Conservation (phyloP, 2,888 invertebrate species). For the Aspidiotus rigidus region DNA sequence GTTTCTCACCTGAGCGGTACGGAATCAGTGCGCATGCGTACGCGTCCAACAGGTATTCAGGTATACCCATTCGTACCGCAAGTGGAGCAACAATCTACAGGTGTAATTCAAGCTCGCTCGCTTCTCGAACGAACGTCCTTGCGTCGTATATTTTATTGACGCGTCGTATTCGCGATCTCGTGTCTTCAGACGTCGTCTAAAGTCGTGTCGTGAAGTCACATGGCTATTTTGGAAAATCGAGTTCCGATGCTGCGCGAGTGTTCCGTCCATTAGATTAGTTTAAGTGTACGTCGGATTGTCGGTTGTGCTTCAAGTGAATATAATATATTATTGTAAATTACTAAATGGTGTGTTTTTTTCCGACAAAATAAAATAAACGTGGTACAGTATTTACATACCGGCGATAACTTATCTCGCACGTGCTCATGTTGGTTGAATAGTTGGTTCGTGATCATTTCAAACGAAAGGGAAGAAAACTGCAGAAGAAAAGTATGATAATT, state of each 20-base stretch:
- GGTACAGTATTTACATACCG: too few species aligned
- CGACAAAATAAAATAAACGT: too few species aligned
- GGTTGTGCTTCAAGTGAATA: too few species aligned
- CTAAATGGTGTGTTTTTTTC: too few species aligned
- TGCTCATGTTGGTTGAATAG: too few species aligned
- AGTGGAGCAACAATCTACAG: conserved; percentile 29
- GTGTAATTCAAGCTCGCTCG: conserved; percentile 28
- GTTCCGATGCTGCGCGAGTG: too few species aligned
- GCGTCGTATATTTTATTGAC: background rate
- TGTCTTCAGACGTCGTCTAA: background rate
- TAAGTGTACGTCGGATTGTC: too few species aligned
- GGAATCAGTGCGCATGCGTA: background rate
- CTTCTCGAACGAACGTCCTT: conserved; percentile 17
- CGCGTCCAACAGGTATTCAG: background rate
- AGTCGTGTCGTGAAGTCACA: background rate
- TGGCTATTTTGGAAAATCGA: background rate
- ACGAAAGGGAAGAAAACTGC: too few species aligned
- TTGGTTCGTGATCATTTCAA: too few species aligned
- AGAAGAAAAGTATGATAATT: conserved; percentile 18
- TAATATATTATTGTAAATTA: too few species aligned
- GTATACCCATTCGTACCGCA: background rate
- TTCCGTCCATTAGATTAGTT: too few species aligned
- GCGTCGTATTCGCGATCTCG: background rate
- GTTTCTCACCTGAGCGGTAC: conserved; percentile 2
- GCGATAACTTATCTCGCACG: too few species aligned